A percentile compares a stretch with the other conserved stretches of the same genome.
phyloP scores from a whole-genome alignment of 2,113 vertebrate species.

The Mustelus asterias region DNA sequence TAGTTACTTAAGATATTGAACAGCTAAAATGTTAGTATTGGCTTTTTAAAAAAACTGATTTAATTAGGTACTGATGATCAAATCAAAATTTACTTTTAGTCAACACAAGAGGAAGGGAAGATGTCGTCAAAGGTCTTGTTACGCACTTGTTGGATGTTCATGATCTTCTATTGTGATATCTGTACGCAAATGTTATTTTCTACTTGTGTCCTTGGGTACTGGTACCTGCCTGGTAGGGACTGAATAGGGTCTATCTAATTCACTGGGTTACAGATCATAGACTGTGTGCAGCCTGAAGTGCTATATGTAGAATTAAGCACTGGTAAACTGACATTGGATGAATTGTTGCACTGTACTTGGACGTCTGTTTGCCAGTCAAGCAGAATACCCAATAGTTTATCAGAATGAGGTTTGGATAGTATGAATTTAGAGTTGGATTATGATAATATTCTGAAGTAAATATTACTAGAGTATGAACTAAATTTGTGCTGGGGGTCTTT shows the following conservation, averaged over 20 bases:
- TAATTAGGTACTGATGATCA: not conserved
- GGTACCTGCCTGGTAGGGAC: not conserved
- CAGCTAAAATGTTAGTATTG: not conserved
- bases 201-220: not conserved
- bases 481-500: not conserved
- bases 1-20: not conserved
- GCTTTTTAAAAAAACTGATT: not conserved
- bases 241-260: not conserved
- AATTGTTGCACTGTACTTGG: not conserved
- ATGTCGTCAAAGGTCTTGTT: not conserved
- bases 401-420: not conserved
- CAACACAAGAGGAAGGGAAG: not conserved
- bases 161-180: not conserved
- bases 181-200: not conserved
- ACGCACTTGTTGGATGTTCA: not conserved
- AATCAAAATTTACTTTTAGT: constrained; percentile 28
- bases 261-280: not conserved
- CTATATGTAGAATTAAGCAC: not conserved
- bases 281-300: not conserved
- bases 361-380: constrained; percentile 22
- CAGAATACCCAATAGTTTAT: not conserved
- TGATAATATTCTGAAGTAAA: not conserved
- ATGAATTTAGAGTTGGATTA: not conserved
- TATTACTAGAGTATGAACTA: not conserved
- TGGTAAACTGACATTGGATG: not conserved